Conservation (phyloP, 2,113 vertebrate species). For the Peucedramus taeniatus region DNA sequence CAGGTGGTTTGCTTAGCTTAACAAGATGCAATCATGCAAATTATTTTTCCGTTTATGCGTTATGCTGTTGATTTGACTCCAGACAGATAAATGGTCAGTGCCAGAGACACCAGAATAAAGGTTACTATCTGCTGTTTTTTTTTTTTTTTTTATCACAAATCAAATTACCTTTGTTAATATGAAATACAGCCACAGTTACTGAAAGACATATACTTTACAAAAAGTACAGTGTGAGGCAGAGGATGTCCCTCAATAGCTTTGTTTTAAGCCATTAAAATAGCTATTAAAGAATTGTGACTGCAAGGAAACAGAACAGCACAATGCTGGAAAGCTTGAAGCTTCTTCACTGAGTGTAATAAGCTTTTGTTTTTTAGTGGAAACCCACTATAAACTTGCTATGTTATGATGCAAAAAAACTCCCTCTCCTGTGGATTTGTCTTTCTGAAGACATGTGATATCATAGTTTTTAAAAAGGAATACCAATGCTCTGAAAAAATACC, state of each 20-base stretch:
- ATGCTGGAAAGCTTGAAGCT: neutral
- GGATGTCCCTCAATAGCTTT: neutral
- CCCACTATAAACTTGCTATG: neutral
- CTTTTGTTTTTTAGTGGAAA: neutral
- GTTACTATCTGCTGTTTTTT: neutral
- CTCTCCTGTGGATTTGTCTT: neutral
- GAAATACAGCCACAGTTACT: neutral
- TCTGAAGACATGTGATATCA: neutral
- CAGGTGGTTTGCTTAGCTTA: constrained; percentile 2
- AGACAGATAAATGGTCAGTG: neutral
- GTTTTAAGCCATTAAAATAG: neutral
- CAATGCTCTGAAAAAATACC: neutral
- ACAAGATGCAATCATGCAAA: neutral
- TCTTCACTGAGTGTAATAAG: neutral
- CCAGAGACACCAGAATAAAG: neutral
- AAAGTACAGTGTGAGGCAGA: neutral
- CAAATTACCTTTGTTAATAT: neutral
- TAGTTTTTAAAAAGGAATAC: neutral
- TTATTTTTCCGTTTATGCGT: neutral
- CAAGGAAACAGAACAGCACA: neutral
- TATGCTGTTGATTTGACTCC: neutral
- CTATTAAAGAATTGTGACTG: neutral
- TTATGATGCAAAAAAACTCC: neutral
- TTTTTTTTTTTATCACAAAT: neutral
- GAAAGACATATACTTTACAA: neutral